phyloP scores from a whole-genome alignment of 1,140 invertebrate genomes.

The Anoplolepis gracilipes region DNA sequence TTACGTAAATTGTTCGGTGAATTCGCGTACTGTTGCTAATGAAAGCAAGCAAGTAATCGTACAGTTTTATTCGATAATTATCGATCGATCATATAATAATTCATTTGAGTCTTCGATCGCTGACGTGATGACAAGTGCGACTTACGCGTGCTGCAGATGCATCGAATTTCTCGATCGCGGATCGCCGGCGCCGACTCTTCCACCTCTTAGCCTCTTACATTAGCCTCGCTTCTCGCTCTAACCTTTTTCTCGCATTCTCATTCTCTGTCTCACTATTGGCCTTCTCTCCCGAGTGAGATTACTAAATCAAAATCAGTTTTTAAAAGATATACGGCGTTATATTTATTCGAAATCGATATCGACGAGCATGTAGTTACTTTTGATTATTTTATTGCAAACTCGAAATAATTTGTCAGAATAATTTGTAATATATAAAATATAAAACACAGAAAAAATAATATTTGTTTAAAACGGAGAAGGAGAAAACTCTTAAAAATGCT shows the following conservation, averaged over 20 bases:
- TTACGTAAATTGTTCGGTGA: slow-evolving; percentile 20
- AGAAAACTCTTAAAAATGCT: not conserved
- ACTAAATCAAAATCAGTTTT: slow-evolving; percentile 35
- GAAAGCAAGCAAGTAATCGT: not conserved
- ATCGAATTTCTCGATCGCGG: slow-evolving; percentile 47
- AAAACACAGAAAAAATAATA: not conserved
- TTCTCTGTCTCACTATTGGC: not conserved
- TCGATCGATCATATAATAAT: slow-evolving; percentile 20
- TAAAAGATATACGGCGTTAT: slow-evolving; percentile 8
- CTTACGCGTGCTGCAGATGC: slow-evolving; percentile 28
- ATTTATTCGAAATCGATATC: slow-evolving; percentile 13
- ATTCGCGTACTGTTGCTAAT: not conserved
- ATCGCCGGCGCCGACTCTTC: slow-evolving; percentile 26
- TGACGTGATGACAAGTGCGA: not conserved
- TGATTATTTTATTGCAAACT: no score
- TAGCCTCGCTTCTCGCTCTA: not conserved
- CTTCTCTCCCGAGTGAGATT: slow-evolving; percentile 39
- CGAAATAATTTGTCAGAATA: not conserved
- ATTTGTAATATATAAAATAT: not conserved
- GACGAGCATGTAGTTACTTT: not conserved
- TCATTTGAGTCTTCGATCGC: not conserved
- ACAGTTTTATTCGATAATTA: not conserved
- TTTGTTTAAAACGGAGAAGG: not conserved
- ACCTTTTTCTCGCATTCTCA: slow-evolving; percentile 35
- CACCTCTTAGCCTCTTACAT: not conserved